Percentiles rank a stretch among this genome's conserved stretches.
Evolutionary conservation across 2,888 invertebrate genomes (phyloP).

Genomic region (Hypolimnas misippus): DNA sequence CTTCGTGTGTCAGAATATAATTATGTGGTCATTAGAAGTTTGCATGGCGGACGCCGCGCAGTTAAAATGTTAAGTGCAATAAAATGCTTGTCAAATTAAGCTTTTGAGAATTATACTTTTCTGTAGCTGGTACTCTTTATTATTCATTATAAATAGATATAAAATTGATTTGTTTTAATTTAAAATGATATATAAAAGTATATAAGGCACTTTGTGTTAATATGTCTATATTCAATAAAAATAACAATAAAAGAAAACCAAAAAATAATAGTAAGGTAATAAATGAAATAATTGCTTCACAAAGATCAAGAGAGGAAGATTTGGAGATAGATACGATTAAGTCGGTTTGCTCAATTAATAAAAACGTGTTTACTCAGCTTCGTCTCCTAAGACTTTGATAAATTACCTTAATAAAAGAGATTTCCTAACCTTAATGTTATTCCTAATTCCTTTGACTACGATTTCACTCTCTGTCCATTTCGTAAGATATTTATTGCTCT

Average conservation of each 20-base stretch:
- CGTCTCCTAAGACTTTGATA: conserved; percentile 17
- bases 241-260: background rate
- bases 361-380: conserved; percentile 22
- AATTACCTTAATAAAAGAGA: conserved; percentile 7
- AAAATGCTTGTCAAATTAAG: no score
- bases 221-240: background rate
- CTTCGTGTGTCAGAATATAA: no score
- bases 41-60: no score
- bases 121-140: no score
- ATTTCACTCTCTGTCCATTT: background rate
- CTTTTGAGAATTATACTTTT: no score
- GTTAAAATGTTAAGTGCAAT: no score
- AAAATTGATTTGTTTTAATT: no score
- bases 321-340: conserved; percentile 7
- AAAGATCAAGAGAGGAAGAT: background rate
- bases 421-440: conserved; percentile 11
- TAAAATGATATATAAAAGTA: no score
- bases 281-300: background rate
- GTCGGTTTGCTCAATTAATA: background rate
- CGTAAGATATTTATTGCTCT: background rate
- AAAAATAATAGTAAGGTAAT: background rate
- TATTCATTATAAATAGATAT: no score
- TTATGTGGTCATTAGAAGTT: no score
- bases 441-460: background rate
- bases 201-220: background rate